Conservation (phyloP, 2,888 invertebrate species). For the Endomychus coccineus region DNA sequence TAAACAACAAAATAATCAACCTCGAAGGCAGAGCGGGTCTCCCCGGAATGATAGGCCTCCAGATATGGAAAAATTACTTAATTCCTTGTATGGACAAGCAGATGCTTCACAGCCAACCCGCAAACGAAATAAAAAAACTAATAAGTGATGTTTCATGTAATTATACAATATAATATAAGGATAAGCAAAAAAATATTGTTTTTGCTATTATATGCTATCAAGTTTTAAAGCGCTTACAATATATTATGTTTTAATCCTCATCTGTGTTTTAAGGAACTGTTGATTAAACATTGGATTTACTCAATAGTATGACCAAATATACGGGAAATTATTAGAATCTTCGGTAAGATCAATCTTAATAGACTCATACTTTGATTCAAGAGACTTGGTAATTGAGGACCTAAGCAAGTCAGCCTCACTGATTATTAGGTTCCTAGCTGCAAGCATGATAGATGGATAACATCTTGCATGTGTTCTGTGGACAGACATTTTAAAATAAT, state of each 20-base stretch:
- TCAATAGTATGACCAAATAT: no score
- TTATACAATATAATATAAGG: slow-evolving; percentile 7
- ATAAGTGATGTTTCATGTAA: slow-evolving; percentile 26
- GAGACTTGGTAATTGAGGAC: no score
- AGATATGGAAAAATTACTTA: slow-evolving; percentile 75
- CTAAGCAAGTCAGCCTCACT: no score
- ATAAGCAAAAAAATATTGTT: slow-evolving; percentile 11
- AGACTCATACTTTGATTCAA: no score
- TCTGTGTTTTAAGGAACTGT: no score
- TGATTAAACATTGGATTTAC: no score
- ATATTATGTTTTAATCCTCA: slow-evolving; percentile 9
- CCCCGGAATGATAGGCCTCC: slow-evolving; percentile 58
- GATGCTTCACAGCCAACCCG: slow-evolving; percentile 28
- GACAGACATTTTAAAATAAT: no score
- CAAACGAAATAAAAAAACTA: slow-evolving; percentile 33
- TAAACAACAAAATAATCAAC: slow-evolving; percentile 23
- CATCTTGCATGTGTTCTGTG: no score
- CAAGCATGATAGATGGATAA: no score
- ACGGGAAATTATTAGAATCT: no score
- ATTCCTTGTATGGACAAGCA: slow-evolving; percentile 67
- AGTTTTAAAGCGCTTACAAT: slow-evolving; percentile 13
- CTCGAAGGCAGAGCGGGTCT: slow-evolving; percentile 27
- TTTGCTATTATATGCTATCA: slow-evolving; percentile 9
- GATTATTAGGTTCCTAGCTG: no score
- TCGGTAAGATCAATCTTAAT: no score